Base-by-base conservation (phyloP, 2,888 invertebrate species). In the Mongoloraphidia duomilia region DNA sequence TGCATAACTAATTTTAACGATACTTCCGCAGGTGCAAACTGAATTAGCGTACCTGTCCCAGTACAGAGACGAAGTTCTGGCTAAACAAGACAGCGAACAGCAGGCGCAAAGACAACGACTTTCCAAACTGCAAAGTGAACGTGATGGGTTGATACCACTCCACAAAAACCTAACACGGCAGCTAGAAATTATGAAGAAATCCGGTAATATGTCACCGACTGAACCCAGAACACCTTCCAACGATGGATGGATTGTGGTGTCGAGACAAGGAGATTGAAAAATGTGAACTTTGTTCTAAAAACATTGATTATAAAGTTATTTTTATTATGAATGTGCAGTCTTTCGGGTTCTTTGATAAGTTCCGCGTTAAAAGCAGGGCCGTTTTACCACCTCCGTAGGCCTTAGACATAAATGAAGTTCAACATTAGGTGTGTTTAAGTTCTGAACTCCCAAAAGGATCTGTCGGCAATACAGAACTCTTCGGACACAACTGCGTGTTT, bases 1-100 rank as follows among this genome's bases (percentile, higher is more conserved):
- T n/a, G 26, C 26, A 3, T 26, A 26, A 26, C 26, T 17, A 40
- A 34, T 8, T 11, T 12, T 47, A 40, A 33, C 34, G n/a, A 34
- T 48, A 51, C 33, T 54, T 26, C 46, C 68, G 9, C 66, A 79
- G 79, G 74, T 77, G 53, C 88, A 90, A 70, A 88, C 89, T 37
- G 88, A 92, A 69, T 74, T 91, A 52, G 85, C 86, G 37, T 80
- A 86, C 60, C 73, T 89, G 50, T 79, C 82, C 53, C 84, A 86
- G 61, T 80, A 85, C 59, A 87, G 83, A 68, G 79, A 82, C 55
- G 82, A 84, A 61, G 69, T 89, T 53, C 76, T 86, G 55, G 77
- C 78, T 55, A 74, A 76, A 57, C 73, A 83, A 68, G 76, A 73
- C 56, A 74, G 72, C 49, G 72, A 75, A 45, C 62, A 64, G 49